Evolutionary conservation across 2,888 invertebrate genomes (phyloP).

Genomic region (Aquatica leii): DNA sequence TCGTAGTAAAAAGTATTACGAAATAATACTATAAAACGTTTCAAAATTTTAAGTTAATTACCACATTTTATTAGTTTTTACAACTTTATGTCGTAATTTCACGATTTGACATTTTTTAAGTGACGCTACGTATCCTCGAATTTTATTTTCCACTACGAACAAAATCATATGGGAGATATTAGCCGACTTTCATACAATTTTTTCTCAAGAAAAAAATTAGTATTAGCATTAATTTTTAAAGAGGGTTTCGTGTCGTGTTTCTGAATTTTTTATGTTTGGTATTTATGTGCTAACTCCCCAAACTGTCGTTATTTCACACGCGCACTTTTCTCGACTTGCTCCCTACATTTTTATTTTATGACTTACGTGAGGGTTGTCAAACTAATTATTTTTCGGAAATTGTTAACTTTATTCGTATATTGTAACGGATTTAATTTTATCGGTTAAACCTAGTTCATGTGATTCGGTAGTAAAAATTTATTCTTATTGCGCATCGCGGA

Average conservation of each 20-base stretch:
- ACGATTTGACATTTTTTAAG: not conserved
- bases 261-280: slow-evolving; percentile 21
- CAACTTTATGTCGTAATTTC: too few relatives aligned
- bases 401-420: too few relatives aligned
- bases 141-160: not conserved
- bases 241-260: slow-evolving; percentile 10
- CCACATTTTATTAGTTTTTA: too few relatives aligned
- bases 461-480: too few relatives aligned
- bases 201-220: slow-evolving; percentile 8
- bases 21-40: too few relatives aligned
- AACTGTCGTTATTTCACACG: slow-evolving; percentile 20
- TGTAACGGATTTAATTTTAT: too few relatives aligned
- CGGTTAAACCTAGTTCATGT: too few relatives aligned
- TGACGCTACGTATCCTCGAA: not conserved
- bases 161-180: slow-evolving; percentile 7
- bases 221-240: slow-evolving; percentile 21
- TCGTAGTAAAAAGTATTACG: too few relatives aligned
- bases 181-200: not conserved
- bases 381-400: not conserved
- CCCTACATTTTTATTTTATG: slow-evolving; percentile 6
- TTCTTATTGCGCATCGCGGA: too few relatives aligned
- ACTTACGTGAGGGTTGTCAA: not conserved
- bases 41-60: too few relatives aligned
- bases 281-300: slow-evolving; percentile 20
- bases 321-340: slow-evolving; percentile 3